Evolutionary conservation across 2,888 invertebrate species (phyloP).

Genomic region (Baronia brevicornis): DNA sequence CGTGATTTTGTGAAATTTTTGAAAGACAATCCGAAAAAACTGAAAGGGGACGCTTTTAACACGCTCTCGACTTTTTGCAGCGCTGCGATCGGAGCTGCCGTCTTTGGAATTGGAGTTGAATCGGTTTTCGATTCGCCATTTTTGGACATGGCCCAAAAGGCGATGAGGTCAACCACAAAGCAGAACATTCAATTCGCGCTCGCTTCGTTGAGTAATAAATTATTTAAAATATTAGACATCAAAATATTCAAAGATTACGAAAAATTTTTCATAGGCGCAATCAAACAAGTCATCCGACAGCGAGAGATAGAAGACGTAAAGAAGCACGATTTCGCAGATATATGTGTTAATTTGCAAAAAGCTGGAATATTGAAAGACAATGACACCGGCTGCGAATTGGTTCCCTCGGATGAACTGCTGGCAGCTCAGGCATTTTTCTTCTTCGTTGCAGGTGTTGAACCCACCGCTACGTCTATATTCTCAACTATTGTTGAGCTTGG

Average conservation of each 20-base stretch:
- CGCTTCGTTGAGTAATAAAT: slow-evolving; percentile 14
- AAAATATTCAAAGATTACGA: slow-evolving; percentile 18
- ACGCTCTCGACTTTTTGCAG: slow-evolving; percentile 32
- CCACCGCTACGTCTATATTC: slow-evolving; percentile 39
- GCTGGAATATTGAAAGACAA: slow-evolving; percentile 33
- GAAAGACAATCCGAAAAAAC: slow-evolving; percentile 28
- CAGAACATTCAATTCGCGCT: slow-evolving; percentile 28
- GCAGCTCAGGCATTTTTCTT: slow-evolving; percentile 51
- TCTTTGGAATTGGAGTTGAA: slow-evolving; percentile 48
- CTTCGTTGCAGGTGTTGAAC: slow-evolving; percentile 51
- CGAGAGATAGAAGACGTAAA: slow-evolving; percentile 18
- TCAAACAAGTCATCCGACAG: slow-evolving; percentile 20
- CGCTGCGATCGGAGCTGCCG: slow-evolving; percentile 44
- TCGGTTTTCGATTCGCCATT: slow-evolving; percentile 49
- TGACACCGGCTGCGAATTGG: slow-evolving; percentile 32
- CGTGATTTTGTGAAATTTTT: slow-evolving; percentile 39
- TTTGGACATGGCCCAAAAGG: slow-evolving; percentile 28
- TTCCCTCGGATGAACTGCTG: slow-evolving; percentile 41
- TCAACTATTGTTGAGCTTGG: slow-evolving; percentile 40
- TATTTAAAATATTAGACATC: slow-evolving; percentile 19
- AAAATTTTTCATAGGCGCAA: slow-evolving; percentile 22
- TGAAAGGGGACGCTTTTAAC: slow-evolving; percentile 26
- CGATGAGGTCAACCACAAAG: slow-evolving; percentile 13
- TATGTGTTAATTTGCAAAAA: slow-evolving; percentile 21
- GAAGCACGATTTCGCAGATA: slow-evolving; percentile 25